phyloP scores from a whole-genome alignment of 1,140 invertebrate species.

The Drosophila burlai region DNA sequence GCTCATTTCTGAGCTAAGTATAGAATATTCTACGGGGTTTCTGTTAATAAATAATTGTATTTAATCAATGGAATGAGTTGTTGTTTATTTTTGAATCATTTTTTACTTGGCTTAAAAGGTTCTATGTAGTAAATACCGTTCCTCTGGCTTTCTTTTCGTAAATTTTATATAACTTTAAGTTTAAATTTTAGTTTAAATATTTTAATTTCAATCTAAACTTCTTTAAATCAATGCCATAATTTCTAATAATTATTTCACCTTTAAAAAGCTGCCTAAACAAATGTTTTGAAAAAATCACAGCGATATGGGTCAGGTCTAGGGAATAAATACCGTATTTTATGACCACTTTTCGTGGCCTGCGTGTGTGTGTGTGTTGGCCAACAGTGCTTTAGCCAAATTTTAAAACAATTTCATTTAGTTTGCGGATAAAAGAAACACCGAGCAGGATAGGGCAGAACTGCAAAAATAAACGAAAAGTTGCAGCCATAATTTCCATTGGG shows the following conservation, averaged over 20 bases:
- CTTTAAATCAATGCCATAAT: not conserved
- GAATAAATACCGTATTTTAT: not conserved
- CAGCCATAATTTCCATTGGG: constrained; percentile 46
- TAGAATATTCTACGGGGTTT: no score
- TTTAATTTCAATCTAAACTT: not conserved
- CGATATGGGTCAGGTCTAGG: not conserved
- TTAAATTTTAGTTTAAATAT: not conserved
- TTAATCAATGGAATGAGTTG: not conserved
- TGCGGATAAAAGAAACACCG: constrained; percentile 41
- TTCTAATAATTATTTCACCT: not conserved
- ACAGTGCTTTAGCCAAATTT: constrained; percentile 57
- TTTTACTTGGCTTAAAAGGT: not conserved
- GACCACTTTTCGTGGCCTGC: not conserved
- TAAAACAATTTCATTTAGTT: constrained; percentile 69
- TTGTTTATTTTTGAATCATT: not conserved
- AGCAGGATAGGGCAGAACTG: not conserved
- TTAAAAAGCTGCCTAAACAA: not conserved
- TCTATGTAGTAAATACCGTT: not conserved
- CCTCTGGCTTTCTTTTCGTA: not conserved
- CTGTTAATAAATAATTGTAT: not conserved
- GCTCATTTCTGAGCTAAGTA: not conserved
- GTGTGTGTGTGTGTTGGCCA: constrained; percentile 24
- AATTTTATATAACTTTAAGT: not conserved
- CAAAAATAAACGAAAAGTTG: constrained; percentile 48
- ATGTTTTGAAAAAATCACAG: not conserved